A percentile compares a stretch with the other conserved stretches of the same genome.
Evolutionary conservation across 2,888 invertebrate genomes (phyloP).

Genomic region (Hydrotaea cyrtoneurina): DNA sequence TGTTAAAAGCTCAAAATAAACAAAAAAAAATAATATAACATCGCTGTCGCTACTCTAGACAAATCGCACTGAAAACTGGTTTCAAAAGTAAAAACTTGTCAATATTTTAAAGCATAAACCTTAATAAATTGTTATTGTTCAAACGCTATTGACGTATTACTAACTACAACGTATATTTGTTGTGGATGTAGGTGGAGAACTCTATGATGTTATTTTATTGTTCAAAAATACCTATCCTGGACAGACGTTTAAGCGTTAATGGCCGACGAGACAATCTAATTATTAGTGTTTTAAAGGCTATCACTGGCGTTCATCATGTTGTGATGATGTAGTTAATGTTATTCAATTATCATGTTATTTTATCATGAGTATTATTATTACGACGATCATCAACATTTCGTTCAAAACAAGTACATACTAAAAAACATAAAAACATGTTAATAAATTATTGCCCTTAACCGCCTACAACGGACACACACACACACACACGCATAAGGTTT

Average conservation of each 20-base stretch:
- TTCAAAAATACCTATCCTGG: no score
- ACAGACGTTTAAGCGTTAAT: no score
- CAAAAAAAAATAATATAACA: neutral
- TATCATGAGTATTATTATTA: neutral
- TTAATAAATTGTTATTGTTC: no score
- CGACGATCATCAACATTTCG: neutral
- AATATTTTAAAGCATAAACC: neutral
- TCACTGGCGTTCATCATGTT: no score
- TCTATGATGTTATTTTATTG: no score
- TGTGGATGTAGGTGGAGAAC: no score
- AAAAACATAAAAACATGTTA: neutral
- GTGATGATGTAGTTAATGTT: no score
- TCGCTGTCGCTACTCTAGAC: neutral
- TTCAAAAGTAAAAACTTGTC: neutral
- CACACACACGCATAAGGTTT: neutral
- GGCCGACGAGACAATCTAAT: no score
- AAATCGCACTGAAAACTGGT: neutral
- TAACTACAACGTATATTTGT: no score
- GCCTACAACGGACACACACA: neutral
- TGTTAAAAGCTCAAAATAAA: neutral
- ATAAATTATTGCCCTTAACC: neutral
- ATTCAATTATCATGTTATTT: no score
- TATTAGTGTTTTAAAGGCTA: no score
- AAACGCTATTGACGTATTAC: no score
- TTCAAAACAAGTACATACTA: neutral